Conservation (phyloP, 2,113 vertebrate genomes). For the Cynocephalus volans region DNA sequence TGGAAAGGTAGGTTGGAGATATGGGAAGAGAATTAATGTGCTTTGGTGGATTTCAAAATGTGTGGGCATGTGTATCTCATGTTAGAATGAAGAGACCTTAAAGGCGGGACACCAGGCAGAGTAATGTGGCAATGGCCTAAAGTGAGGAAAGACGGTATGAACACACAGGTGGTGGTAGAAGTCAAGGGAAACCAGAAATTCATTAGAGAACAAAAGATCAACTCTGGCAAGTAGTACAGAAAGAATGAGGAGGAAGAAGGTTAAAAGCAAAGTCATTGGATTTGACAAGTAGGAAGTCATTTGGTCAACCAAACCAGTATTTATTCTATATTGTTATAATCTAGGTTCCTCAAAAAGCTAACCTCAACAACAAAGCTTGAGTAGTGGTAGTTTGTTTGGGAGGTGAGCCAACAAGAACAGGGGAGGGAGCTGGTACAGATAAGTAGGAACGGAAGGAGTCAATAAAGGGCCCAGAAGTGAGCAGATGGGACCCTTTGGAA, state of each 20-base stretch:
- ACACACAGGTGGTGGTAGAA: background rate
- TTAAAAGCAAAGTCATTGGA: background rate
- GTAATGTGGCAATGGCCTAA: background rate
- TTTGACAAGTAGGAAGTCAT: background rate
- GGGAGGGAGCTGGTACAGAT: background rate
- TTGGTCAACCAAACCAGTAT: background rate
- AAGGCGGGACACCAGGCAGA: background rate
- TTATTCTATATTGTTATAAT: background rate
- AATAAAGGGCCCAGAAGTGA: background rate
- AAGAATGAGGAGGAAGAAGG: background rate
- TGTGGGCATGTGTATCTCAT: background rate
- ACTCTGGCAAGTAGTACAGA: background rate
- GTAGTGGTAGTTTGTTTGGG: background rate
- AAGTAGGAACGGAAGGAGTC: background rate
- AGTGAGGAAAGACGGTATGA: background rate
- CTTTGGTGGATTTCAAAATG: background rate
- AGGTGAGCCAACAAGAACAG: background rate
- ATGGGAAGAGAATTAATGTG: background rate
- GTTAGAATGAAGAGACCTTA: background rate
- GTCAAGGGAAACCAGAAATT: background rate
- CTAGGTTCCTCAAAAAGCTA: constrained; percentile 2
- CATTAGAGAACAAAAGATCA: background rate
- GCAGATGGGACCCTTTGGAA: background rate
- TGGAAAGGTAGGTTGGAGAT: background rate
- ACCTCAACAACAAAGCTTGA: background rate